Base-by-base conservation (phyloP, 2,797 vertebrate genomes). In the Liparis tanakae region DNA sequence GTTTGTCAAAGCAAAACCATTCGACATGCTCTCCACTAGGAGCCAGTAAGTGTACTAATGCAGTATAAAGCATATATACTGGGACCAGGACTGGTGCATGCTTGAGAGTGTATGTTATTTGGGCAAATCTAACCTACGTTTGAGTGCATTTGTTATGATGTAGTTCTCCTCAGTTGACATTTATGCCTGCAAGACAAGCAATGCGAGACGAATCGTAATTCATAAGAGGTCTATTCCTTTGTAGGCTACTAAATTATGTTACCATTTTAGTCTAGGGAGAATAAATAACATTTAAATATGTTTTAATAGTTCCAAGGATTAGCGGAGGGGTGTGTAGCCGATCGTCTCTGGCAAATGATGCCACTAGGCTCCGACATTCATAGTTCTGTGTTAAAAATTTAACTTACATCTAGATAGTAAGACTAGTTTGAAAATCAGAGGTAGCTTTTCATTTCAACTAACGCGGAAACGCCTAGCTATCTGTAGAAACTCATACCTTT, bases 401-500 rank as follows among this genome's bases (percentile, higher is more conserved):
- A 5, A 54, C 4, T 33, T 14, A 30, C 20, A 34, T 20, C 3
- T 13, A 18, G 12, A 10, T 15, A 33, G 25, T 12, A 17, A 13
- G 6, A 0, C 51, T 10, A 15, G 7, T 22, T 18, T 22, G 14
- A 46, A 57, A 41, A 1, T 0, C 0, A 18, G 2, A 7, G 0
- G 1, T 14, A 7, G 14, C 22, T 15, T 62, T n/a, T 9, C 8
- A 1, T 7, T 37, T 17, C 1, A 15, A 4, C 8, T 17, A 39
- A 10, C 12, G 3, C 3, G 58, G 1, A 50, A 3, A 8, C 8
- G 4, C 4, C 0, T 15, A 0, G 4, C 48, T 25, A 4, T 20
- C 15, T 33, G 17, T 13, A 8, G 2, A 46, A 71, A 44, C 1
- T 12, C 78, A 8, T 89, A 92, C 91, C 91, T 91, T 82, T 80